Conservation (phyloP, 1,140 invertebrate species). For the Eriosoma lanigerum region DNA sequence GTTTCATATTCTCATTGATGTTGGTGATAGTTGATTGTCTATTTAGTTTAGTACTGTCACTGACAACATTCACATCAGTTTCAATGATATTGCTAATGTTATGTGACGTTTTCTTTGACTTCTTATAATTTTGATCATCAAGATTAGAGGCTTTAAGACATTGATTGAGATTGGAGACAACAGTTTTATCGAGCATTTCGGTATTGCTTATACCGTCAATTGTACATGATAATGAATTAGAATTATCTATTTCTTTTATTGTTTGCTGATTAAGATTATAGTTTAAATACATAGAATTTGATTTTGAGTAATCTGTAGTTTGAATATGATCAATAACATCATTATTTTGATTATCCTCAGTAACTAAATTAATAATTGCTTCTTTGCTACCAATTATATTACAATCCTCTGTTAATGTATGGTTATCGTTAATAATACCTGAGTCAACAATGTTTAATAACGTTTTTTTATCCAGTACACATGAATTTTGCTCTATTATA, state of each 20-base stretch:
- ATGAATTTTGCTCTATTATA: background rate
- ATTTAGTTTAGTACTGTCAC: background rate
- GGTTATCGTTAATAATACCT: background rate
- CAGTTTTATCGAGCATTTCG: background rate
- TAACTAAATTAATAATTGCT: background rate
- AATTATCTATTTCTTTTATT: background rate
- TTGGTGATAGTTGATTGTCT: background rate
- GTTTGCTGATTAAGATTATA: background rate
- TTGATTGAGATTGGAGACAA: background rate
- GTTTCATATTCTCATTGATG: too few species aligned
- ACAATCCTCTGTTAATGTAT: background rate
- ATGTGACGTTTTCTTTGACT: background rate
- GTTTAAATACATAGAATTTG: background rate
- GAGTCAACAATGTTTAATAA: background rate
- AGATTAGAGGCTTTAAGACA: background rate
- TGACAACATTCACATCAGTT: background rate
- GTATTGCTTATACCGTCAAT: background rate
- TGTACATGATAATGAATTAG: background rate
- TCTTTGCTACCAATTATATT: background rate
- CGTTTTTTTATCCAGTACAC: background rate
- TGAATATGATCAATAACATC: background rate
- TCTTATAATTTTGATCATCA: slow-evolving; percentile 8
- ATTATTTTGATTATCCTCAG: background rate
- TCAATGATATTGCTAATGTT: slow-evolving; percentile 22
- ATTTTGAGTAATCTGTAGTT: background rate